Conservation (phyloP, 2,113 vertebrate genomes). For the Pachyramphus minor region DNA sequence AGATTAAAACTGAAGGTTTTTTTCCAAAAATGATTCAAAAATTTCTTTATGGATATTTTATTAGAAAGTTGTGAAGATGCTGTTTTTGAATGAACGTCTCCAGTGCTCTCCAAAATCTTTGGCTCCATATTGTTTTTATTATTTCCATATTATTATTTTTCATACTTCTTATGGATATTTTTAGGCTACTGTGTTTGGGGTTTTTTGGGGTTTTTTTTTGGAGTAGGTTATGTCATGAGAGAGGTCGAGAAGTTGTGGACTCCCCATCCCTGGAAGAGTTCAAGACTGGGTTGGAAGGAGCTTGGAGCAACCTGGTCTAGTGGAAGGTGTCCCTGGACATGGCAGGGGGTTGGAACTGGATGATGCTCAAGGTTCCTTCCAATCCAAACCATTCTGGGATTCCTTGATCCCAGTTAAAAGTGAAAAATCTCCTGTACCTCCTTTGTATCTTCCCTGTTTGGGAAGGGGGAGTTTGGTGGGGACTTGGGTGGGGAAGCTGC, state of each 20-base stretch:
- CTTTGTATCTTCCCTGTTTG: background rate
- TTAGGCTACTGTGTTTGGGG: background rate
- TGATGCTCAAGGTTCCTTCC: background rate
- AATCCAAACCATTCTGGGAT: background rate
- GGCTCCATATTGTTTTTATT: rapidly evolving
- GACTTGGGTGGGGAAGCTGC: background rate
- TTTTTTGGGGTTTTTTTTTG: background rate
- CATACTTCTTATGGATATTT: background rate
- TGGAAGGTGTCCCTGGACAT: background rate
- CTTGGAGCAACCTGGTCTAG: background rate
- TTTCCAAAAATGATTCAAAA: background rate
- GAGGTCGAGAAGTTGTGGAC: background rate
- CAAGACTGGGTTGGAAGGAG: background rate
- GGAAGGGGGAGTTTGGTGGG: background rate
- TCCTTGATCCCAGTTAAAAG: background rate
- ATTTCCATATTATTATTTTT: too few species aligned
- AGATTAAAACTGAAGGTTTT: background rate
- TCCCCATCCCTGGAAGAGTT: background rate
- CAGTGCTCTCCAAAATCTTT: background rate
- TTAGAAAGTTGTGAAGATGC: background rate
- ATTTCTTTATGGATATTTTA: background rate
- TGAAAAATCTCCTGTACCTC: background rate
- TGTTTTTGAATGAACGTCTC: background rate
- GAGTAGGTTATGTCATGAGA: background rate
- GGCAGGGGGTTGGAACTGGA: background rate